These are phyloP conservation scores for Meloidogyne exigua DNA, from an alignment of 1,140 invertebrate genomes.

Conservation along the genomic window DNA sequence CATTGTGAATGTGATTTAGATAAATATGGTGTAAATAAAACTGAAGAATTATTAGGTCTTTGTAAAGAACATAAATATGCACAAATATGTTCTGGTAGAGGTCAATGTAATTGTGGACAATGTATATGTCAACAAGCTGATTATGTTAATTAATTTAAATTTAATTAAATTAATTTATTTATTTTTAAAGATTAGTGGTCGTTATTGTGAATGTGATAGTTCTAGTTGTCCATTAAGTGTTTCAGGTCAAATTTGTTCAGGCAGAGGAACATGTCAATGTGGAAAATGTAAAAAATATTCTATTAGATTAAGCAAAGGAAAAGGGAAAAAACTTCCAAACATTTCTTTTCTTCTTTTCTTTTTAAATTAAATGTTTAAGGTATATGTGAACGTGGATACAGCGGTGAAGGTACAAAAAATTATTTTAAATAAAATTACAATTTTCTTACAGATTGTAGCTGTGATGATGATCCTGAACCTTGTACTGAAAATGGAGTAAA, in stretches of 20 bases:
- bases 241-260: slow-evolving; percentile 52
- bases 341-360: background rate
- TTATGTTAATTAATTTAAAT: slow-evolving; percentile 40
- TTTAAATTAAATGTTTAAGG: background rate
- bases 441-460: slow-evolving; percentile 49
- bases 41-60: slow-evolving; percentile 50
- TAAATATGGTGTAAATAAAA: slow-evolving; percentile 50
- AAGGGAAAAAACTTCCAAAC: too few species aligned
- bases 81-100: slow-evolving; percentile 35
- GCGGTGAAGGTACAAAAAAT: slow-evolving; percentile 17
- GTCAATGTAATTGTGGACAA: slow-evolving; percentile 41
- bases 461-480: slow-evolving; percentile 41
- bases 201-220: slow-evolving; percentile 61
- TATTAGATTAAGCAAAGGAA: background rate
- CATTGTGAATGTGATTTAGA: slow-evolving; percentile 60
- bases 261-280: slow-evolving; percentile 55
- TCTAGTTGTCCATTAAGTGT: slow-evolving; percentile 44
- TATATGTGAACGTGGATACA: slow-evolving; percentile 40
- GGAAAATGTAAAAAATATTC: slow-evolving; percentile 50
- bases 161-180: background rate
- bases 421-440: background rate
- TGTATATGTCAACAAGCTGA: slow-evolving; percentile 35
- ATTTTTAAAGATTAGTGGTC: slow-evolving; percentile 45
- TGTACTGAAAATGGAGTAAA: slow-evolving; percentile 58
- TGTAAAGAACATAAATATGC: slow-evolving; percentile 46